phyloP scores from a whole-genome alignment of 2,797 vertebrate genomes.

The Galagoides demidoff region DNA sequence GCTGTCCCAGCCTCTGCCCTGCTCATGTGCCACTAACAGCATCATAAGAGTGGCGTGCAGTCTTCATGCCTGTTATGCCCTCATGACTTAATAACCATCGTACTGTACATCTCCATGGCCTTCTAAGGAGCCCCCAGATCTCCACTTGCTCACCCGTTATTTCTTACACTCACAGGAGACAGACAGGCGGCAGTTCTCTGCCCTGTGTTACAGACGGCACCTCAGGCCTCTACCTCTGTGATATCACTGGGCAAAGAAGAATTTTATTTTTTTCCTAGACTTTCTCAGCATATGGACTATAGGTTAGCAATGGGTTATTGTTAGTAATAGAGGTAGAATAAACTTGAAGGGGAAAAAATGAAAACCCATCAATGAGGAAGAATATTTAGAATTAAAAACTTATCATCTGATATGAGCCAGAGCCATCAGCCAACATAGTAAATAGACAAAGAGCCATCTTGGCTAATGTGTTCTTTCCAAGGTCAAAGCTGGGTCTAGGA shows the following conservation, averaged over 20 bases:
- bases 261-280: background rate
- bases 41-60: accelerated
- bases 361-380: background rate
- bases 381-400: background rate
- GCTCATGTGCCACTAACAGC: no score
- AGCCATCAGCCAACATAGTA: background rate
- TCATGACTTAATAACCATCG: background rate
- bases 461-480: background rate
- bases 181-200: background rate
- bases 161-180: background rate
- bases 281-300: background rate
- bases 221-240: background rate
- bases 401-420: background rate
- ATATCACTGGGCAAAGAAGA: background rate
- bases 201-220: background rate
- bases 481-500: background rate
- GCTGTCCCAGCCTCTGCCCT: background rate
- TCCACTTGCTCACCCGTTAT: background rate
- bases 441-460: background rate
- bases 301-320: background rate
- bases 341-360: background rate
- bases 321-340: background rate
- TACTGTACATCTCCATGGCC: background rate
- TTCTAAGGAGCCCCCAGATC: background rate
- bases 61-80: background rate